Evolutionary conservation across 2,888 invertebrate genomes (phyloP), one percentile per base, ranked within the genome.

Genomic region (Ommatoiulus sabulosus): DNA sequence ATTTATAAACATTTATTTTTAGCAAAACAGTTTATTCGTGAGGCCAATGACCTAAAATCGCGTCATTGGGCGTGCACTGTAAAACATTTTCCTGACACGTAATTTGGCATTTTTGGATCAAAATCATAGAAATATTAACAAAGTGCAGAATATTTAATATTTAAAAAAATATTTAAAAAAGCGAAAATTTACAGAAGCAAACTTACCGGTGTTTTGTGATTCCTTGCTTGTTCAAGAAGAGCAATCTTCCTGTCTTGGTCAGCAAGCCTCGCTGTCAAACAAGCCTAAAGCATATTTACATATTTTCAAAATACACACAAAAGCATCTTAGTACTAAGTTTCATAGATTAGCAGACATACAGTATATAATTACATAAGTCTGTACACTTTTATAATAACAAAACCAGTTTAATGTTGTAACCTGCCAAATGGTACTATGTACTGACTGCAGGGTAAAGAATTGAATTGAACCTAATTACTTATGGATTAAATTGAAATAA

Each of bases 221-320:
- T 85, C 44, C 84, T 35, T 17, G 86, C 80, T 72, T 89, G 88
- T 88, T 89, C 89, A 8, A 89, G 84, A 8, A 89, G 10, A 44
- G 89, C 89, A 10, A 89, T 85, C 85, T 89, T 89, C 44, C 87
- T 88, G 63, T 89, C 89, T 89, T 89, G 89, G n/a, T 89, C 89
- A 43, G 86, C 89, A 20, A 89, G 63, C 46, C 89, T 88, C n/a
- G 89, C 52, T 0, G 89, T 88, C 17, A 89, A 80, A 87, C 85
- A 88, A 17, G 89, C 89, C 89, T 89, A 44, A 44, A 89, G 44
- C 15, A 24, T 72, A 20, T 24, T 72, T 72, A 72, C 6, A 24
- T 5, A n/a, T 24, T 72, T 20, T 20, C 8, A 72, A 72, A 63
- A 7, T 72, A 57, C 1, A 24, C 8, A 3, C 72, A 2, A 57